Evolutionary conservation across 2,113 vertebrate genomes (phyloP).

Genomic region (Lampris incognitus): DNA sequence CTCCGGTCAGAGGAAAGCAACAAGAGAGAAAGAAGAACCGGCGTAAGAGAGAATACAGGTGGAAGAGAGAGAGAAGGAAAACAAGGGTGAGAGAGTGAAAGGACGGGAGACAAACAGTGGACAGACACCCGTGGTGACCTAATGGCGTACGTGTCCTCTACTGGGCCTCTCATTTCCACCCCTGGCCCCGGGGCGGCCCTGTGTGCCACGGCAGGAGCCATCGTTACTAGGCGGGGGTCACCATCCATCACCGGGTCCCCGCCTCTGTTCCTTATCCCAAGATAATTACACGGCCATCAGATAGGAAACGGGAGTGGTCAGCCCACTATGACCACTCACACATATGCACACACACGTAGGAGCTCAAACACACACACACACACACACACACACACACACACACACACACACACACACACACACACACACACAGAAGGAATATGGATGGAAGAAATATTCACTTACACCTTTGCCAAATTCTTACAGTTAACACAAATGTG

Average conservation of each 20-base stretch:
- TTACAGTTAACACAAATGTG: too few relatives aligned
- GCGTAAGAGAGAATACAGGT: constrained; percentile 6
- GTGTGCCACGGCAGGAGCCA: constrained; percentile 74
- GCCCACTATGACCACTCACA: constrained; percentile 79
- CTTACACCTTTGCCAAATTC: not conserved
- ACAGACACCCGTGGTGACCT: constrained; percentile 86
- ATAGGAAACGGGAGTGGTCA: constrained; percentile 84
- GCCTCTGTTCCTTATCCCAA: constrained; percentile 85
- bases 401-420: not conserved
- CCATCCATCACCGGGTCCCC: constrained; percentile 87
- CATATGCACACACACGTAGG: constrained; percentile 6
- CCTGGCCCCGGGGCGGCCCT: constrained; percentile 86
- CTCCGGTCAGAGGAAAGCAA: constrained; percentile 27
- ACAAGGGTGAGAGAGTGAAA: constrained; percentile 18
- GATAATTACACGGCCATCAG: constrained; percentile 91
- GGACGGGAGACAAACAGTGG: constrained; percentile 61
- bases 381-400: not conserved
- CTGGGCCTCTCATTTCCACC: constrained; percentile 74
- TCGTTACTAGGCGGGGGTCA: constrained; percentile 82
- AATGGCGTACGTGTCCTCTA: constrained; percentile 72
- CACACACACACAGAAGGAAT: not conserved
- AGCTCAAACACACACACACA: not conserved
- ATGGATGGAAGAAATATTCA: not conserved
- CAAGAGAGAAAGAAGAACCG: constrained; percentile 9
- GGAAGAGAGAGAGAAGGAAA: not conserved